phyloP scores from a whole-genome alignment of 2,888 invertebrate genomes.

The Phasia obesa region DNA sequence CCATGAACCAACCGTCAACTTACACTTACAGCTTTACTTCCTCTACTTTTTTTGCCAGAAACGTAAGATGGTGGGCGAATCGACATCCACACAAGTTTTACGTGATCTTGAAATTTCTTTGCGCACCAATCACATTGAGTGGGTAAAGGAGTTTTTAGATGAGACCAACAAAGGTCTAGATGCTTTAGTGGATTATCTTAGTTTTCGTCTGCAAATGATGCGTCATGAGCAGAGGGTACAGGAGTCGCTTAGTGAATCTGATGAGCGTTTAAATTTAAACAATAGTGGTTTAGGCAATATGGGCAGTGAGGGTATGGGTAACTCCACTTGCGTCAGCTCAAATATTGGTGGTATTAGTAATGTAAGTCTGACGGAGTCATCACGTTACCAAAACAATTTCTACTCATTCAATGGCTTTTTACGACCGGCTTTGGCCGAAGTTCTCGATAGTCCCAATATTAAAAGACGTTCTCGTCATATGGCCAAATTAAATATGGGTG shows the following conservation, averaged over 20 bases:
- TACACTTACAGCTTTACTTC: slow-evolving; percentile 82
- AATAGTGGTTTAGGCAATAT: slow-evolving; percentile 75
- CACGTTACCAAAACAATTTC: slow-evolving; percentile 68
- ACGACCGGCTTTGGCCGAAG: slow-evolving; percentile 85
- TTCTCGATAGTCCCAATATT: slow-evolving; percentile 87
- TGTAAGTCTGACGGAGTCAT: slow-evolving; percentile 74
- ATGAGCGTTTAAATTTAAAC: slow-evolving; percentile 86
- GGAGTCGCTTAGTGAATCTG: slow-evolving; percentile 89
- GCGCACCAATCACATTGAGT: slow-evolving; percentile 99
- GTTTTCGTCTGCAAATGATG: slow-evolving; percentile 97
- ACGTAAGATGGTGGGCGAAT: slow-evolving; percentile 97
- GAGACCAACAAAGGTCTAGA: slow-evolving; percentile 98
- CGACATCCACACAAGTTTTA: slow-evolving; percentile 98
- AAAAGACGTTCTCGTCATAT: slow-evolving; percentile 92
- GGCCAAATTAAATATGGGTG: slow-evolving; percentile 95
- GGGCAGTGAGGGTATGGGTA: slow-evolving; percentile 72
- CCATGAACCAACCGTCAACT: slow-evolving; percentile 64
- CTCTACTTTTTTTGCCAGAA: slow-evolving; percentile 89
- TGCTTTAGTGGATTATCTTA: slow-evolving; percentile 98
- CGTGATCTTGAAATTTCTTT: slow-evolving; percentile 99
- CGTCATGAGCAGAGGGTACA: slow-evolving; percentile 92
- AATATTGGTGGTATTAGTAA: slow-evolving; percentile 76
- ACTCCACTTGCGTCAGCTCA: slow-evolving; percentile 81
- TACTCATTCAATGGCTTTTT: slow-evolving; percentile 78
- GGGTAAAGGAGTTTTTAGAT: slow-evolving; percentile 99